phyloP scores from a whole-genome alignment of 2,888 invertebrate species.

The Cheilosia scutellata region DNA sequence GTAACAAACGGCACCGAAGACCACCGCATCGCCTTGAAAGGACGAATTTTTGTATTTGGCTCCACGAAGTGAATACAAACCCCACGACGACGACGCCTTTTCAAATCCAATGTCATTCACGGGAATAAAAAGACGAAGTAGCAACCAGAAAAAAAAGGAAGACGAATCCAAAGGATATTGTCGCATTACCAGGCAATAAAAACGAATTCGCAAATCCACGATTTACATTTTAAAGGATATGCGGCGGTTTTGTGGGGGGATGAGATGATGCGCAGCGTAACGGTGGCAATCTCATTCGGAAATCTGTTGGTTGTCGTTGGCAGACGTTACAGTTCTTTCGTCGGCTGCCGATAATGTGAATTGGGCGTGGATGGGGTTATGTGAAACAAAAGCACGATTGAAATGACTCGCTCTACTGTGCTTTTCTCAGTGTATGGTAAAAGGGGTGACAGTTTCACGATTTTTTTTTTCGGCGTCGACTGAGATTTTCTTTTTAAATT shows the following conservation, averaged over 20 bases:
- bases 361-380: conserved; percentile 47
- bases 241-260: conserved; percentile 37
- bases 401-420: conserved; percentile 56
- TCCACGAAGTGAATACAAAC: background rate
- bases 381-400: conserved; percentile 69
- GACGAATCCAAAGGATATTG: conserved; percentile 70
- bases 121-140: conserved; percentile 13
- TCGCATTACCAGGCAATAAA: conserved; percentile 76
- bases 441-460: conserved; percentile 58
- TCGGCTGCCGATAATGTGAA: conserved; percentile 74
- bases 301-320: conserved; percentile 75
- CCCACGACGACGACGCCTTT: conserved; percentile 67
- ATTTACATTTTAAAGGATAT: conserved; percentile 76
- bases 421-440: conserved; percentile 2
- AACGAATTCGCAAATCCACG: conserved; percentile 76
- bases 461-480: conserved; percentile 33
- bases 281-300: conserved; percentile 72
- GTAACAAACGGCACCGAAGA: conserved; percentile 54
- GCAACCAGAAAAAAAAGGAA: conserved; percentile 26
- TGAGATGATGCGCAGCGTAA: conserved; percentile 62
- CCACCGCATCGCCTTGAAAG: conserved; percentile 48
- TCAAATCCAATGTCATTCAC: conserved; percentile 71
- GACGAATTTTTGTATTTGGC: conserved; percentile 50
- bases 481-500: conserved; percentile 65
- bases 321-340: conserved; percentile 73